Base-by-base conservation (phyloP, 2,797 vertebrate species). In the Erithacus rubecula region DNA sequence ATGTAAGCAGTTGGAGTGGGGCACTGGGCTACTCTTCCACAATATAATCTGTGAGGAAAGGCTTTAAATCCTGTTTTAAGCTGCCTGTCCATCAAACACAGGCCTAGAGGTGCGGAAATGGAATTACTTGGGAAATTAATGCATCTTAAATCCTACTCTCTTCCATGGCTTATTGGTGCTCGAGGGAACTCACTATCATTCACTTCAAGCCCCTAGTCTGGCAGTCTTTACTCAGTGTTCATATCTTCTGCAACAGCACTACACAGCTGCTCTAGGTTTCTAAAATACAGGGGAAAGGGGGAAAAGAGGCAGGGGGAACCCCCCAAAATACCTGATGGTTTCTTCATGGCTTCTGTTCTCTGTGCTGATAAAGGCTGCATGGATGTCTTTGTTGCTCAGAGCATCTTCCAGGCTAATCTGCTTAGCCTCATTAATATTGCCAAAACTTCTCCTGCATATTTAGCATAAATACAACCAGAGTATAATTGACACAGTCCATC, bases 301-400 rank as follows among this genome's bases (percentile, higher is more conserved):
- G 3, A 14, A 19, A 41, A 83, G 2, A 11, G 7, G 10, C 46
- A 46, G 5, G 8, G 7, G 10, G 7, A 53, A 3, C 15, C 43
- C 56, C 13, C 15, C 21, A 56, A 56, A 94, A 81, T 97, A 99
- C 99, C 99, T 98, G 97, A 99, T 84, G 19, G 93, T 97, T 78
- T 98, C 98, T 94, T 99, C 98, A 5, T 99, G 99, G 43, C 82
- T 98, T 63, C 47, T 75, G 70, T 99, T 99, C 91, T 99, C 99
- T 3, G 98, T 99, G 97, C 99, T 99, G 96, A 99, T 97, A 87
- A 99, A 98, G 8, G 98, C 99, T 46, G 97, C 98, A 1, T 99
- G 97, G 55, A 99, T 91, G 47, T 99, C 98, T 7, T 96, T 93
- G 91, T 97, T 98, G 86, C 68, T 97, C 76, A 99, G 92, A 51